phyloP scores from a whole-genome alignment of 2,797 vertebrate species.

The Odontamblyopus rebecca region DNA sequence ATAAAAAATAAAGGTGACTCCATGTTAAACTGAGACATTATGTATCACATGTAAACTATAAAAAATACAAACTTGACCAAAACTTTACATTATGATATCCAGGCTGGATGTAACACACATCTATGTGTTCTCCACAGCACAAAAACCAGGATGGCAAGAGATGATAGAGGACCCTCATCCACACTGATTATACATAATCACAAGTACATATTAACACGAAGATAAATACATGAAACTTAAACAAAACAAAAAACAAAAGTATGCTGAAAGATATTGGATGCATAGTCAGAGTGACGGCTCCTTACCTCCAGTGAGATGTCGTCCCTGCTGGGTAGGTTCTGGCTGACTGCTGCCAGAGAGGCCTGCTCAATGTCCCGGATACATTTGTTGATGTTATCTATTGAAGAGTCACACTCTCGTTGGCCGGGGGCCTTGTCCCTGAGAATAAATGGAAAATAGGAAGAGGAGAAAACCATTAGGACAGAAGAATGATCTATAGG shows the following conservation, averaged over 20 bases:
- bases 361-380: slow-evolving; percentile 98
- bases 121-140: no score
- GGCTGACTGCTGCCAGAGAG: slow-evolving; percentile 92
- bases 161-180: no score
- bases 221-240: no score
- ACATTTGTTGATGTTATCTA: slow-evolving; percentile 95
- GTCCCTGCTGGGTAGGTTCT: slow-evolving; percentile 90
- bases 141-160: no score
- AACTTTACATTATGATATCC: no score
- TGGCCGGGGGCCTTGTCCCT: slow-evolving; percentile 99
- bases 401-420: slow-evolving; percentile 95
- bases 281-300: neutral
- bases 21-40: neutral
- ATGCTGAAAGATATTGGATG: slow-evolving; percentile 5
- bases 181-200: no score
- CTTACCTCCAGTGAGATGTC: slow-evolving; percentile 97
- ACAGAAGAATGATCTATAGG: slow-evolving; percentile 18
- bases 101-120: no score
- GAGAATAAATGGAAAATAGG: slow-evolving; percentile 32
- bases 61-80: no score
- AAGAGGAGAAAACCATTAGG: slow-evolving; percentile 27
- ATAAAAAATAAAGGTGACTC: neutral
- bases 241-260: no score
- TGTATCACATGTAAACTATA: no score
- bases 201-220: no score